These are phyloP conservation scores for Camptogramma bilineatum DNA, from an alignment of 2,888 invertebrate genomes.

Conservation along the genomic window DNA sequence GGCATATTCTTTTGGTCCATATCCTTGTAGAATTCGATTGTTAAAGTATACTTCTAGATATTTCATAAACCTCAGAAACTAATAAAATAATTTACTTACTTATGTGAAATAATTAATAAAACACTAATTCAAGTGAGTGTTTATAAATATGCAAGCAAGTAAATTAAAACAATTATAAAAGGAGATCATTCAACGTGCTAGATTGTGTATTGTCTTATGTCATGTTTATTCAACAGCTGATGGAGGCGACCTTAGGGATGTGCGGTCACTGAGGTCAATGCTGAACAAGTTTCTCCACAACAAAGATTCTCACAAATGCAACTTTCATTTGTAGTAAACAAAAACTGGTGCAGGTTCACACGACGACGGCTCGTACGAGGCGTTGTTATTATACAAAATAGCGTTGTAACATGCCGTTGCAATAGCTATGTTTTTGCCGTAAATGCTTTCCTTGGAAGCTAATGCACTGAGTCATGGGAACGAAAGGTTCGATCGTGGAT, in stretches of 20 bases:
- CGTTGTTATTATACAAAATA: conserved; percentile 58
- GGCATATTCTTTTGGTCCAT: conserved; percentile 29
- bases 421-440: conserved; percentile 58
- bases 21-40: too few relatives aligned
- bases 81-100: too few relatives aligned
- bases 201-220: neutral
- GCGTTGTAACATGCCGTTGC: conserved; percentile 36
- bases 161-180: neutral
- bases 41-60: too few relatives aligned
- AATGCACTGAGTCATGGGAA: conserved; percentile 53
- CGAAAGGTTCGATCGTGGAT: conserved; percentile 41
- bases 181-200: neutral
- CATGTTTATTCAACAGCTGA: conserved; percentile 18
- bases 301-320: conserved; percentile 77
- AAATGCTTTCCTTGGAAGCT: conserved; percentile 67
- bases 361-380: conserved; percentile 59
- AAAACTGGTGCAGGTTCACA: conserved; percentile 79
- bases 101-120: too few relatives aligned
- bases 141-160: too few relatives aligned
- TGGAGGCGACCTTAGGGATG: conserved; percentile 42
- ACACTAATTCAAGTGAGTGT: too few relatives aligned
- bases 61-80: too few relatives aligned
- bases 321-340: conserved; percentile 82
- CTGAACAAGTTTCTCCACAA: conserved; percentile 70
- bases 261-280: conserved; percentile 69